phyloP scores from a whole-genome alignment of 2,888 invertebrate species.

The Cosmia trapezina region DNA sequence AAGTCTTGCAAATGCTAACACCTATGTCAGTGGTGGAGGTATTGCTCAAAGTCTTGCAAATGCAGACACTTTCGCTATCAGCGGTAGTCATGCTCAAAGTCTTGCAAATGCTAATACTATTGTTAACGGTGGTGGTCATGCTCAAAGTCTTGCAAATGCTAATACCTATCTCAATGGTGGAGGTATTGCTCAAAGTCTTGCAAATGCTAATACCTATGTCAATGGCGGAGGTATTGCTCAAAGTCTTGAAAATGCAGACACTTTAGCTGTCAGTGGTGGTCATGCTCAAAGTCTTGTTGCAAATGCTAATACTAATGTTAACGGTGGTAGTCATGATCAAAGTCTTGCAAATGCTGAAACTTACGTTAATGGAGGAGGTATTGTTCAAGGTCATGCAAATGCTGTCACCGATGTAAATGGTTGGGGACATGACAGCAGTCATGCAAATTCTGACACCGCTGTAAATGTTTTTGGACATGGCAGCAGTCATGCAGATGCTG shows the following conservation, averaged over 20 bases:
- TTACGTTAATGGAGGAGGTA: not conserved
- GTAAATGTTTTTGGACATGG: not conserved
- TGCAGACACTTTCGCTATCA: not conserved
- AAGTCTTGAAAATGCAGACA: not conserved
- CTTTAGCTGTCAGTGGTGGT: not conserved
- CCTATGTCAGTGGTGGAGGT: not conserved
- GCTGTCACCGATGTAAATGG: not conserved
- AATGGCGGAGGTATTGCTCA: not conserved
- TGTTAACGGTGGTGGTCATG: fast-evolving
- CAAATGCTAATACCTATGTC: not conserved
- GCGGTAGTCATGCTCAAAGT: fast-evolving
- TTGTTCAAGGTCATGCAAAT: not conserved
- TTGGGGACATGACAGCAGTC: not conserved
- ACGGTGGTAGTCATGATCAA: not conserved
- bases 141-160: not conserved
- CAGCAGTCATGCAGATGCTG: not conserved
- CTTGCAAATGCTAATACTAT: not conserved
- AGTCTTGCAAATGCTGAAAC: not conserved
- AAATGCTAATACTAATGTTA: not conserved
- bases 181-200: fast-evolving
- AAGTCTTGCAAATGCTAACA: not conserved
- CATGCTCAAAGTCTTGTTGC: not conserved
- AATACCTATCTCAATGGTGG: fast-evolving
- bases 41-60: not conserved
- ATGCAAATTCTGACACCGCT: not conserved